phyloP scores from a whole-genome alignment of 2,113 vertebrate genomes.

The Opisthocomus hoazin region DNA sequence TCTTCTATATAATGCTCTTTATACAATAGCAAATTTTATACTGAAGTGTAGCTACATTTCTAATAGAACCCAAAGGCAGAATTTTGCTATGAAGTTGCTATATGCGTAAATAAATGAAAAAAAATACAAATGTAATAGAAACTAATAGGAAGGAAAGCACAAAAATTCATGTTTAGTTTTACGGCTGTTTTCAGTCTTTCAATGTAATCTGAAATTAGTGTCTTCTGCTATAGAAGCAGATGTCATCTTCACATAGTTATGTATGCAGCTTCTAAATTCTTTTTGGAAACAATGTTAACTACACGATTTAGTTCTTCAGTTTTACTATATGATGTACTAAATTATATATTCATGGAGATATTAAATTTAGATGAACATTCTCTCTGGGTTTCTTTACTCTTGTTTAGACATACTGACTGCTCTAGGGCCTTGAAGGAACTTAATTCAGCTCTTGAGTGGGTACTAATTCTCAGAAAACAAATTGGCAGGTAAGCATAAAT shows the following conservation, averaged over 20 bases:
- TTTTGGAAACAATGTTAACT: not conserved
- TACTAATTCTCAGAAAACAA: not conserved
- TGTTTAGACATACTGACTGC: not conserved
- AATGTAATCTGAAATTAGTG: not conserved
- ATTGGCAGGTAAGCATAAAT: not conserved
- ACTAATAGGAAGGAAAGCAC: not conserved
- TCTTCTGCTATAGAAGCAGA: not conserved
- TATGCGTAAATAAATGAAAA: not conserved
- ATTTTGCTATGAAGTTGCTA: not conserved
- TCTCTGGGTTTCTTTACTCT: not conserved
- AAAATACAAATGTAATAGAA: not conserved
- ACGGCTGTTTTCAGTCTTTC: not conserved
- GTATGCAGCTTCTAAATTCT: not conserved
- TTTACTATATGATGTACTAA: not conserved
- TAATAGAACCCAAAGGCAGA: not conserved
- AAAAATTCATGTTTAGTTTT: not conserved
- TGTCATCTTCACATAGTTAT: not conserved
- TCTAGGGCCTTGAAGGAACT: not conserved
- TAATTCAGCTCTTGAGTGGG: not conserved
- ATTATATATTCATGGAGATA: constrained; percentile 44
- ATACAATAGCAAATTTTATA: not conserved
- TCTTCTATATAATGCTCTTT: not conserved
- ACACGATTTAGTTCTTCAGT: not conserved
- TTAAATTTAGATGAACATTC: constrained; percentile 49
- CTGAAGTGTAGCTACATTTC: not conserved